These are phyloP conservation scores for Erebia aethiops DNA, from an alignment of 2,888 invertebrate species.

Conservation along the genomic window DNA sequence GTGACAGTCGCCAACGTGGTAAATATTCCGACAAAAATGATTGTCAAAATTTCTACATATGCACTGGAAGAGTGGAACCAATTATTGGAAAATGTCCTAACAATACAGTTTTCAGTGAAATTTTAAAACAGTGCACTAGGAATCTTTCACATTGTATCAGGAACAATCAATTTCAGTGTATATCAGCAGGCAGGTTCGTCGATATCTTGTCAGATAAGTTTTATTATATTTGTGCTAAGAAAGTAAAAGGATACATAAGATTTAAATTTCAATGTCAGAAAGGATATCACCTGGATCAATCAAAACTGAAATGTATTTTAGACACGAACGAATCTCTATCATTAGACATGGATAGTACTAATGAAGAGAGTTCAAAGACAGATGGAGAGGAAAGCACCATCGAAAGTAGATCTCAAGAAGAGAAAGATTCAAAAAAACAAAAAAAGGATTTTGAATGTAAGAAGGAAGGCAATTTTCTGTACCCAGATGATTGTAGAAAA, in stretches of 20 bases:
- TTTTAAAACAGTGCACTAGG: slow-evolving; percentile 72
- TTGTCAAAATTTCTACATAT: slow-evolving; percentile 80
- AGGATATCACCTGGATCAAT: slow-evolving; percentile 62
- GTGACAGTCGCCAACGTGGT: slow-evolving; percentile 60
- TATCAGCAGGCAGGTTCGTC: slow-evolving; percentile 65
- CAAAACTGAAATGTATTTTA: slow-evolving; percentile 55
- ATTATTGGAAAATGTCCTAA: slow-evolving; percentile 63
- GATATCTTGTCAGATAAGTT: slow-evolving; percentile 62
- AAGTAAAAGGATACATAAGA: slow-evolving; percentile 54
- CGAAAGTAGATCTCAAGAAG: slow-evolving; percentile 35
- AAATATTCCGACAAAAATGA: slow-evolving; percentile 72
- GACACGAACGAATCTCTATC: slow-evolving; percentile 6
- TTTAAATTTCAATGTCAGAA: slow-evolving; percentile 68
- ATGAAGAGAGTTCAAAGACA: slow-evolving; percentile 41
- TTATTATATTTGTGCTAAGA: slow-evolving; percentile 72
- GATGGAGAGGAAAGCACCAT: slow-evolving; percentile 46
- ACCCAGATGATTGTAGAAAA: slow-evolving; percentile 65
- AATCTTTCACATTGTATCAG: slow-evolving; percentile 74
- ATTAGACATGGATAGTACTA: slow-evolving; percentile 29
- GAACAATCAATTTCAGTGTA: slow-evolving; percentile 76
- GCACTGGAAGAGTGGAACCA: slow-evolving; percentile 60
- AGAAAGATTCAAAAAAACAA: slow-evolving; percentile 29
- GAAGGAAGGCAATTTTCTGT: slow-evolving; percentile 63
- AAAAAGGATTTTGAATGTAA: slow-evolving; percentile 55
- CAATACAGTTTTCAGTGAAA: slow-evolving; percentile 72